Percentiles rank a stretch among this genome's conserved stretches.
These are phyloP conservation scores for Melozone crissalis DNA, from an alignment of 2,113 vertebrate species.

Conservation along the genomic window DNA sequence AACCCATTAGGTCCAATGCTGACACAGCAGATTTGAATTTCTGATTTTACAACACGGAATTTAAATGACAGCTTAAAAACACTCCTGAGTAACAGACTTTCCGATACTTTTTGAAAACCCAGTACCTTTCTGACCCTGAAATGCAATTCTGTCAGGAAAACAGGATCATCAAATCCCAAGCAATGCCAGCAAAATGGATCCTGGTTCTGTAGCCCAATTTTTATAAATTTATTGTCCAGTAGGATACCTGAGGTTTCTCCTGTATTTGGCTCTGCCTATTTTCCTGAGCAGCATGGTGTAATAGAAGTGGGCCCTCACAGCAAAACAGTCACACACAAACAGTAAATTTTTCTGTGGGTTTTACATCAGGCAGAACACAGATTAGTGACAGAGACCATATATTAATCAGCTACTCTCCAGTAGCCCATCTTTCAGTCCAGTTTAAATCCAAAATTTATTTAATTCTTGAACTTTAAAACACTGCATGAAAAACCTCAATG, in stretches of 20 bases:
- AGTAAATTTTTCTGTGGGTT: not conserved
- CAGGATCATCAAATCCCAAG: not conserved
- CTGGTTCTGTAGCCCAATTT: not conserved
- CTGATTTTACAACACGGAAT: not conserved
- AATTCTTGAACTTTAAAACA: not conserved
- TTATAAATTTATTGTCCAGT: not conserved
- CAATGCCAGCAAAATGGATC: not conserved
- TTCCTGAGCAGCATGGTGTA: not conserved
- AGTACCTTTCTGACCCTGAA: not conserved
- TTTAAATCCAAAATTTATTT: not conserved
- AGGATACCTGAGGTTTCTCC: not conserved
- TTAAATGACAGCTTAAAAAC: not conserved
- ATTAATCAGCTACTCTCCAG: not conserved
- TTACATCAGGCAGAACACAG: not conserved
- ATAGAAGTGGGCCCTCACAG: not conserved
- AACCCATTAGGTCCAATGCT: not conserved
- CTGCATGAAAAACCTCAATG: accelerated
- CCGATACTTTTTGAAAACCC: not conserved
- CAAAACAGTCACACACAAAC: not conserved
- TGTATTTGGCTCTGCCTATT: not conserved
- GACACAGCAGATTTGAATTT: not conserved
- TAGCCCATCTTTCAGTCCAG: not conserved
- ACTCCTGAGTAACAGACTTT: accelerated
- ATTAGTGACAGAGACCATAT: not conserved
- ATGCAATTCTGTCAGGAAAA: not conserved